phyloP scores from a whole-genome alignment of 2,888 invertebrate genomes.

The Deilephila elpenor region DNA sequence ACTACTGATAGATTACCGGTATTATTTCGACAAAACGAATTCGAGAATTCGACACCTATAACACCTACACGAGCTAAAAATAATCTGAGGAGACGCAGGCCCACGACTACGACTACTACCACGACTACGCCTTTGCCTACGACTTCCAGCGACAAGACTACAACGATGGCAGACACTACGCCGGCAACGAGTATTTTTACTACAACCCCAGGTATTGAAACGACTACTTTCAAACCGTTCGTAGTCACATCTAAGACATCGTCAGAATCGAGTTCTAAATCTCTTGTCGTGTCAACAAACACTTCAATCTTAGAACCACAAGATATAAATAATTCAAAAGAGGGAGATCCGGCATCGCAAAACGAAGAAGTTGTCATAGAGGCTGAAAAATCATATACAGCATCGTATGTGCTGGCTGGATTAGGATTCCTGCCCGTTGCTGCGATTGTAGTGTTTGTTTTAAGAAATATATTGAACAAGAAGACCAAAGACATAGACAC shows the following conservation, averaged over 20 bases:
- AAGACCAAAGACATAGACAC: slow-evolving; percentile 83
- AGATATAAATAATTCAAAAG: slow-evolving; percentile 55
- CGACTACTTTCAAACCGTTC: slow-evolving; percentile 60
- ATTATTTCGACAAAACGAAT: slow-evolving; percentile 61
- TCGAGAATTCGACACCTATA: slow-evolving; percentile 57
- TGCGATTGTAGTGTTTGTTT: slow-evolving; percentile 83
- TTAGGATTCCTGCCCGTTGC: slow-evolving; percentile 85
- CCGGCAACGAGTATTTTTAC: slow-evolving; percentile 43
- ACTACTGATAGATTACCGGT: slow-evolving; percentile 64
- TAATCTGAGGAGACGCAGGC: slow-evolving; percentile 68
- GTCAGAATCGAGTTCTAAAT: slow-evolving; percentile 69
- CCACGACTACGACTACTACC: slow-evolving; percentile 75
- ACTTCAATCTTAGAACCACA: slow-evolving; percentile 48
- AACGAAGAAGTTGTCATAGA: slow-evolving; percentile 84
- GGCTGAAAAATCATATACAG: slow-evolving; percentile 85
- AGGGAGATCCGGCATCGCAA: slow-evolving; percentile 55
- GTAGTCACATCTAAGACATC: slow-evolving; percentile 78
- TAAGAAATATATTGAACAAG: slow-evolving; percentile 82
- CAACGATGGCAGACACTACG: slow-evolving; percentile 43
- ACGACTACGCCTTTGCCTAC: slow-evolving; percentile 54
- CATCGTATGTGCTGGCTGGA: slow-evolving; percentile 86
- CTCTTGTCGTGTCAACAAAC: slow-evolving; percentile 53
- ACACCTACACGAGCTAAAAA: slow-evolving; percentile 65
- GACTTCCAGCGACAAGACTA: slow-evolving; percentile 38
- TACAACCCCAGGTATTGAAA: slow-evolving; percentile 45